Evolutionary conservation across 1,140 invertebrate genomes (phyloP), one percentile per base, ranked within the genome.

Genomic region (Leptonema lineaticorne): DNA sequence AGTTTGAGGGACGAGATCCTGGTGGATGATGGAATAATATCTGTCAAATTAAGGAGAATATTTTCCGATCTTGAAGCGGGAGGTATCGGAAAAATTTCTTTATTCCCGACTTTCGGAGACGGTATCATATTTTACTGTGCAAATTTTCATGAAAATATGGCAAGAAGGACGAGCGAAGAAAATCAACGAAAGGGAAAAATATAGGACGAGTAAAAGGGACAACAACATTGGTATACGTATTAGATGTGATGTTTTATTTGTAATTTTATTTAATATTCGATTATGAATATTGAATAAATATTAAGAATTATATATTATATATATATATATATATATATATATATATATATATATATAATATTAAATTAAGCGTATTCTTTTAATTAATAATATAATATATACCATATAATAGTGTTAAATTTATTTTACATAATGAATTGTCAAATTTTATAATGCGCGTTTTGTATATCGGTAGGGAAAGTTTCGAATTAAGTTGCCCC

Each of bases 141-240:
- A 66, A 66, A 66, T 57, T 66, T 66, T 46, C 22, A 29, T 27
- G 50, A 9, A 71, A 68, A 71, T 71, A 71, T 68, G 63, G 70
- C 63, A 67, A 71, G 67, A 71, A 53, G 58, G 65, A 71, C 69
- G 67, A n/a, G n/a, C 41, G 69, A 64, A 67, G 33, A 63, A 66
- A 67, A 71, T 71, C n/a, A n/a, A n/a, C n/a, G n/a, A n/a, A n/a
- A n/a, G n/a, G n/a, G n/a, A n/a, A n/a, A n/a, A n/a, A n/a, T n/a
- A n/a, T n/a, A n/a, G n/a, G n/a, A n/a, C n/a, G n/a, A n/a, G n/a
- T n/a, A n/a, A n/a, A n/a, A n/a, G n/a, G n/a, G n/a, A n/a, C n/a
- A n/a, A n/a, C n/a, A n/a, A n/a, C n/a, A n/a, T n/a, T n/a, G n/a
- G n/a, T n/a, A n/a, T n/a, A 71, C 69, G 67, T 71, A 69, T 71